phyloP scores from a whole-genome alignment of 1,140 invertebrate genomes.

The Zaprionus kolodkinae region DNA sequence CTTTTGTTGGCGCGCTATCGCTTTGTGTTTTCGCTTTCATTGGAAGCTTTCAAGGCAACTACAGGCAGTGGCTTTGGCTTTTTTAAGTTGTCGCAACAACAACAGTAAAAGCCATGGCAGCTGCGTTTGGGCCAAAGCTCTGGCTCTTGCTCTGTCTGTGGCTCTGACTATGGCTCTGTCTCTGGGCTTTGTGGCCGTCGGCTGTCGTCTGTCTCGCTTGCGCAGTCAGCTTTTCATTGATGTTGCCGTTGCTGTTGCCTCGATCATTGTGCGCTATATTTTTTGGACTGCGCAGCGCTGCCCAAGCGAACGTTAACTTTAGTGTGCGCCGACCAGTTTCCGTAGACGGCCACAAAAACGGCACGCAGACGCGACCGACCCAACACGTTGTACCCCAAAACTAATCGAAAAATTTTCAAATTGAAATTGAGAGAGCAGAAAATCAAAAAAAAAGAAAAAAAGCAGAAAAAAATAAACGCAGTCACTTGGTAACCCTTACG shows the following conservation, averaged over 20 bases:
- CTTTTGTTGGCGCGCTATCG: conserved; percentile 29
- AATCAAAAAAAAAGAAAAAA: conserved; percentile 6
- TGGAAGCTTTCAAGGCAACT: conserved; percentile 75
- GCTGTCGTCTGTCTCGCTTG: conserved; percentile 49
- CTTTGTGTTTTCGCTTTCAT: conserved; percentile 67
- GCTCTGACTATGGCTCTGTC: background rate
- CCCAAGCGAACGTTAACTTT: conserved; percentile 78
- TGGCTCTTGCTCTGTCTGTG: conserved; percentile 23
- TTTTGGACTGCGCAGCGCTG: conserved; percentile 73
- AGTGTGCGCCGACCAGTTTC: conserved; percentile 84
- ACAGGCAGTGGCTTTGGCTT: conserved; percentile 55
- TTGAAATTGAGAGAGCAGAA: conserved; percentile 31
- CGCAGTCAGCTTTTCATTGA: conserved; percentile 57
- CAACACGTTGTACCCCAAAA: conserved; percentile 19
- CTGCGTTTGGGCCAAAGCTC: conserved; percentile 68
- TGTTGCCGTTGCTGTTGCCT: conserved; percentile 25
- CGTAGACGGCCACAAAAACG: conserved; percentile 83
- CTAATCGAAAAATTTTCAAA: conserved; percentile 26
- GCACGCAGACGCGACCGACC: conserved; percentile 50
- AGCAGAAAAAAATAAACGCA: conserved; percentile 20
- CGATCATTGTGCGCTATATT: conserved; percentile 57
- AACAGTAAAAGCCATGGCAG: conserved; percentile 2
- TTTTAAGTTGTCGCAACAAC: conserved; percentile 33
- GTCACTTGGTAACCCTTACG: conserved; percentile 38
- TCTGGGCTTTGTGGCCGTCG: conserved; percentile 7